Base-by-base conservation (phyloP, 2,797 vertebrate genomes). In the Chromis chromis region DNA sequence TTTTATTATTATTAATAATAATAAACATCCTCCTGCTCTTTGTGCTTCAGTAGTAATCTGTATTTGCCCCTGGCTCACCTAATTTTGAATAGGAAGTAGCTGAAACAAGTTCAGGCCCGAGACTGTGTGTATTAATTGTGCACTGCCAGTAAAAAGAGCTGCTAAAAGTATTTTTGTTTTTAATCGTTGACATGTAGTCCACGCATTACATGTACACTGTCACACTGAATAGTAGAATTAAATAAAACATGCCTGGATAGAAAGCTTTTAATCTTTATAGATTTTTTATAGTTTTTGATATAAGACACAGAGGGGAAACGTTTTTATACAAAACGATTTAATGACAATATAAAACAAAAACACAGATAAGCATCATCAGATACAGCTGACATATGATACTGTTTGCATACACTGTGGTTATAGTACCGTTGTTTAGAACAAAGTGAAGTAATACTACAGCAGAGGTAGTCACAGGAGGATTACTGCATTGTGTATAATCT, bases 271-370 rank as follows among this genome's bases (percentile, higher is more conserved):
- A 55, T 71, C 0, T 68, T 61, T 13, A 4, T 36, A 2, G 44
- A 1, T 8, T n/a, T 42, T 42, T 42, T 0, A 42, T 42, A 46
- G n/a, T 36, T 11, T 46, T 62, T 31, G 6, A 39, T 36, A 1
- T n/a, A 59, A 79, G 28, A 65, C 8, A 53, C 24, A 70, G 4
- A 0, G 14, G 44, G 19, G 44, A 11, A 49, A 27, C 4, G 50
- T 48, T 56, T 50, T 70, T 55, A 1, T 65, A 74, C 19, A 76
- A 80, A 74, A 25, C 19, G 11, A 36, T 84, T 73, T 84, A 66
- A 76, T 76, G 46, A 27, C 59, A 39, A 4, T 63, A 78, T 27
- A 79, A 68, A 70, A 78, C 19, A 71, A 52, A 56, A 57, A 64
- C 4, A 50, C 9, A 68, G 9, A 57, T 56, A 56, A 42, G 31